Evolutionary conservation across 2,113 vertebrate genomes (phyloP).

Genomic region (Passerina amoena): DNA sequence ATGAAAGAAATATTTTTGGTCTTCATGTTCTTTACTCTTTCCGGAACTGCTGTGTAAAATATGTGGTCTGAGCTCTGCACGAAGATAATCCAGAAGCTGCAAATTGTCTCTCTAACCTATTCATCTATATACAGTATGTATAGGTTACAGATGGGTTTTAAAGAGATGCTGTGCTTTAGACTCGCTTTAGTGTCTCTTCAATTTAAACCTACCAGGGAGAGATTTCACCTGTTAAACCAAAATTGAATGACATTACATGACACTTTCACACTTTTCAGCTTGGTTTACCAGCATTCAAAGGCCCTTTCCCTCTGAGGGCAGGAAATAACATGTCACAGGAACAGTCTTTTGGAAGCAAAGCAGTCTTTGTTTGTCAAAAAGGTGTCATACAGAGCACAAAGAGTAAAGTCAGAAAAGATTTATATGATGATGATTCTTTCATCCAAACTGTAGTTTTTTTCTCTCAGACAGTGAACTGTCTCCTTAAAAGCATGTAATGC

Average conservation of each 20-base stretch:
- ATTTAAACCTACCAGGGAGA: neutral
- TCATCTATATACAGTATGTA: neutral
- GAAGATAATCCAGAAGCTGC: neutral
- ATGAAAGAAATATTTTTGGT: neutral
- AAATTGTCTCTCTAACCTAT: neutral
- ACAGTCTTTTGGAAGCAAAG: neutral
- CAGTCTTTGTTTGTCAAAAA: slow-evolving; percentile 8
- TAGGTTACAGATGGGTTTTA: neutral
- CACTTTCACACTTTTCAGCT: neutral
- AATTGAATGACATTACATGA: neutral
- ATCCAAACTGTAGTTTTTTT: neutral
- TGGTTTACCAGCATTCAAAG: neutral
- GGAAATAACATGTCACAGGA: neutral
- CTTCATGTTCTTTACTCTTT: neutral
- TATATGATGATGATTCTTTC: neutral
- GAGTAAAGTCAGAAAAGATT: neutral
- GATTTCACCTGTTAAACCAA: neutral
- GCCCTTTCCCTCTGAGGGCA: neutral
- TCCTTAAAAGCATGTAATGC: neutral
- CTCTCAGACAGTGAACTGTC: neutral
- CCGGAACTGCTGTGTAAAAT: neutral
- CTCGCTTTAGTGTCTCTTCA: neutral
- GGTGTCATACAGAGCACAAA: neutral
- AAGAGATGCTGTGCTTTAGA: neutral
- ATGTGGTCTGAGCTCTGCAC: neutral